These are phyloP conservation scores for Drosophila auraria DNA, from an alignment of 1,140 invertebrate genomes.

Conservation along the genomic window DNA sequence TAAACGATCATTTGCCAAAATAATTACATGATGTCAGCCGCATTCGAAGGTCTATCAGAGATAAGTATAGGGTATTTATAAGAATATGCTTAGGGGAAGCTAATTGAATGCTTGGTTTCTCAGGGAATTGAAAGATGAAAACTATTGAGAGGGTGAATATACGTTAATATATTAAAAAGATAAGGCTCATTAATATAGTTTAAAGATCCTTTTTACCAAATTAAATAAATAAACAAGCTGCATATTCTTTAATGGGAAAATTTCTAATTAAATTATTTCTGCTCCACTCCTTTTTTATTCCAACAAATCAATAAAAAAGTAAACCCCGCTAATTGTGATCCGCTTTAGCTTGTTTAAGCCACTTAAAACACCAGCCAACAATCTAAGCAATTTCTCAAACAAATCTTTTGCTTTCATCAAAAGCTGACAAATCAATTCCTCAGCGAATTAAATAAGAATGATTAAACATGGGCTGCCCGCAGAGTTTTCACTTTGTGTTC, in stretches of 20 bases:
- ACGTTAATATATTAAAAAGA: too few relatives aligned
- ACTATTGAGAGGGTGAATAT: too few relatives aligned
- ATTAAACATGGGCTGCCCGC: constrained; percentile 7
- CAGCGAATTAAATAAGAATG: constrained; percentile 44
- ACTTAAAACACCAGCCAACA: constrained; percentile 20
- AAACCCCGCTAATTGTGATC: constrained; percentile 23
- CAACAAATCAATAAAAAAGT: constrained; percentile 12
- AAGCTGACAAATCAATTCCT: constrained; percentile 48
- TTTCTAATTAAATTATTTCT: neutral
- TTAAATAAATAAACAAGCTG: too few relatives aligned
- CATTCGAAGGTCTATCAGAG: constrained; percentile 22
- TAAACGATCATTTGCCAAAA: constrained; percentile 56
- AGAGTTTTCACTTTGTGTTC: constrained; percentile 43
- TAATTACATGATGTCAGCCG: constrained; percentile 74
- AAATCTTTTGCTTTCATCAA: constrained; percentile 16
- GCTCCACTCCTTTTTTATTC: neutral
- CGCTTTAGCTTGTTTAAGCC: constrained; percentile 33
- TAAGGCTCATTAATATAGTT: too few relatives aligned
- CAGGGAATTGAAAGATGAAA: neutral
- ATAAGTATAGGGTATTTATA: constrained; percentile 35
- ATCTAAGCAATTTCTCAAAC: constrained; percentile 21
- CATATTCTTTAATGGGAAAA: neutral
- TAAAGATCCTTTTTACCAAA: too few relatives aligned
- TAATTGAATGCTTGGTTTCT: constrained; percentile 21
- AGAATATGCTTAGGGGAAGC: constrained; percentile 1